Evolutionary conservation across 2,113 vertebrate species (phyloP).

Genomic region (Nymphicus hollandicus): DNA sequence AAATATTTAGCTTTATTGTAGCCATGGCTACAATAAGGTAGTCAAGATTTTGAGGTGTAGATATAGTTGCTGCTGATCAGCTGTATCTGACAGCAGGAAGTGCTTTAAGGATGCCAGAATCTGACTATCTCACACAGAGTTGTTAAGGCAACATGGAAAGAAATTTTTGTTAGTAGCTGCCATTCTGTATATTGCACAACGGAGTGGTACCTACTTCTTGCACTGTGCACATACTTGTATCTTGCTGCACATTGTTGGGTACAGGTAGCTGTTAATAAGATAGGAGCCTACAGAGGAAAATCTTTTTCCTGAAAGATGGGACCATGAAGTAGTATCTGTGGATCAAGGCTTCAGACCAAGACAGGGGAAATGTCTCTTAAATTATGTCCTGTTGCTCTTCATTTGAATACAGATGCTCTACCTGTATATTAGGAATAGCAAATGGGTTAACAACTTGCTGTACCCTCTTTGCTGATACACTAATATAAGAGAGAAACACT

Average conservation of each 20-base stretch:
- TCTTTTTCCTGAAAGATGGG: no score
- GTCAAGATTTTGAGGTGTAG: background rate
- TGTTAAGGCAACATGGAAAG: background rate
- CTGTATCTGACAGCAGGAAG: background rate
- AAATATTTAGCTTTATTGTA: background rate
- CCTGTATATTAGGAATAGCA: background rate
- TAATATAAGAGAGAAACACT: background rate
- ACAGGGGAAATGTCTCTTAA: background rate
- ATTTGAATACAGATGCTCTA: background rate
- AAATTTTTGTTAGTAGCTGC: background rate
- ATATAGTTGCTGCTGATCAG: background rate
- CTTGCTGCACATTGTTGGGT: background rate
- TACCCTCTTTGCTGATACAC: background rate
- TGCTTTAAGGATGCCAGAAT: background rate
- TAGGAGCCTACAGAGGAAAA: background rate
- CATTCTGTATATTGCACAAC: background rate
- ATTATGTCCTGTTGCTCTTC: background rate
- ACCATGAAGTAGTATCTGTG: background rate
- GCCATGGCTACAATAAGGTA: background rate
- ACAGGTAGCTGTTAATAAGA: background rate
- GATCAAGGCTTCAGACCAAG: background rate
- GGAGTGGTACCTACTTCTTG: background rate
- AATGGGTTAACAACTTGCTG: background rate
- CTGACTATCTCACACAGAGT: background rate
- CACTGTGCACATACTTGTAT: background rate